Conservation (phyloP, 2,113 vertebrate species). For the Colius striatus region DNA sequence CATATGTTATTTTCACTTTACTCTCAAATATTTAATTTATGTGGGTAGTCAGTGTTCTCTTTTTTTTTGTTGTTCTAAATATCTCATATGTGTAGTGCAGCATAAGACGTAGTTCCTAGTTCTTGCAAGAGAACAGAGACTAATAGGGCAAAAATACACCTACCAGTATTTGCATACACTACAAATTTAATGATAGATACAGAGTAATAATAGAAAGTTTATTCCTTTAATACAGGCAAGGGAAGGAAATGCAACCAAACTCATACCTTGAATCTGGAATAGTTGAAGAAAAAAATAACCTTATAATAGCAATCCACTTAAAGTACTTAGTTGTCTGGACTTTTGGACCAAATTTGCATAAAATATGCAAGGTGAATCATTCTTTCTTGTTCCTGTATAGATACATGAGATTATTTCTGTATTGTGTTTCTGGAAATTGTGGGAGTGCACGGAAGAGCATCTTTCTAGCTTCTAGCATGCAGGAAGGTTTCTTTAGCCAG, state of each 20-base stretch:
- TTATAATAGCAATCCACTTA: not conserved
- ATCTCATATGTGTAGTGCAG: not conserved
- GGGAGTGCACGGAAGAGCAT: not conserved
- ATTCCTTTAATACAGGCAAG: not conserved
- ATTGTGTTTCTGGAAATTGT: not conserved
- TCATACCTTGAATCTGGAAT: not conserved
- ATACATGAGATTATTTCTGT: not conserved
- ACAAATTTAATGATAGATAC: not conserved
- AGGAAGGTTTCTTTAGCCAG: not conserved
- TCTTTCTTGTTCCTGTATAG: not conserved
- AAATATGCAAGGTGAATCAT: not conserved
- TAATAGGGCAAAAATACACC: not conserved
- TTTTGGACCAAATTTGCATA: not conserved
- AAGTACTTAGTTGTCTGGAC: not conserved
- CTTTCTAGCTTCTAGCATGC: not conserved
- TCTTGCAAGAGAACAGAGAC: not conserved
- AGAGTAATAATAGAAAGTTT: not conserved
- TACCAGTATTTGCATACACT: not conserved
- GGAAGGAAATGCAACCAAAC: not conserved
- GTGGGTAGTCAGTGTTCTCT: not conserved
- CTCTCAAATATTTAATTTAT: not conserved
- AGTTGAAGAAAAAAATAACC: not conserved
- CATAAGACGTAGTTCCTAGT: not conserved
- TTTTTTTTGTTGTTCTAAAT: conserved; percentile 28
- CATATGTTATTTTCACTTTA: conserved; percentile 15